Conservation (phyloP, 2,113 vertebrate species). For the Caretta caretta region DNA sequence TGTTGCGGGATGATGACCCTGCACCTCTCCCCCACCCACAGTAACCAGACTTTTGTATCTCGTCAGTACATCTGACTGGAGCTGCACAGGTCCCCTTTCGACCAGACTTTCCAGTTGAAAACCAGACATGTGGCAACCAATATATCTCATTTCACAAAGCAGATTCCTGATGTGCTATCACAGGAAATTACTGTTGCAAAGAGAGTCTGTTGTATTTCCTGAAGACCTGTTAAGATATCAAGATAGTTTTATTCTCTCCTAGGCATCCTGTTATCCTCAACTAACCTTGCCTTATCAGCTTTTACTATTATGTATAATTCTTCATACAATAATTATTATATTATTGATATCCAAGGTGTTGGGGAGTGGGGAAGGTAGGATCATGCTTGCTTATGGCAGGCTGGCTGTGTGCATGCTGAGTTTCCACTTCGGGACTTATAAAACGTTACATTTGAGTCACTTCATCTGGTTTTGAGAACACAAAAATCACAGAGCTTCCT, state of each 20-base stretch:
- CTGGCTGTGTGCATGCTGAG: rapidly evolving
- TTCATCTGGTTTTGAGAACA: background rate
- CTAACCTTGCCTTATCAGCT: background rate
- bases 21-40: no score
- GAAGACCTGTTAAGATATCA: background rate
- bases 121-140: no score
- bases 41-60: no score
- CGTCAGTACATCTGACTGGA: no score
- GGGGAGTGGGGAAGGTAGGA: background rate
- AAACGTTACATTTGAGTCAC: background rate
- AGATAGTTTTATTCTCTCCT: background rate
- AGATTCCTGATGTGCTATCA: background rate
- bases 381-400: background rate
- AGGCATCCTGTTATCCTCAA: background rate
- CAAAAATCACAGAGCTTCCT: background rate
- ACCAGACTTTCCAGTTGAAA: no score
- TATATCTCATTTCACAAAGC: background rate
- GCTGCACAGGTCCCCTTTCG: no score
- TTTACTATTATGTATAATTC: background rate
- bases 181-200: background rate
- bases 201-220: background rate
- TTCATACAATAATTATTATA: background rate
- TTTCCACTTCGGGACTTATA: background rate
- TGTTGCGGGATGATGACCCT: no score
- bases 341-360: background rate